Base-by-base conservation (phyloP, 2,888 invertebrate genomes). In the Drosophila lacicola region DNA sequence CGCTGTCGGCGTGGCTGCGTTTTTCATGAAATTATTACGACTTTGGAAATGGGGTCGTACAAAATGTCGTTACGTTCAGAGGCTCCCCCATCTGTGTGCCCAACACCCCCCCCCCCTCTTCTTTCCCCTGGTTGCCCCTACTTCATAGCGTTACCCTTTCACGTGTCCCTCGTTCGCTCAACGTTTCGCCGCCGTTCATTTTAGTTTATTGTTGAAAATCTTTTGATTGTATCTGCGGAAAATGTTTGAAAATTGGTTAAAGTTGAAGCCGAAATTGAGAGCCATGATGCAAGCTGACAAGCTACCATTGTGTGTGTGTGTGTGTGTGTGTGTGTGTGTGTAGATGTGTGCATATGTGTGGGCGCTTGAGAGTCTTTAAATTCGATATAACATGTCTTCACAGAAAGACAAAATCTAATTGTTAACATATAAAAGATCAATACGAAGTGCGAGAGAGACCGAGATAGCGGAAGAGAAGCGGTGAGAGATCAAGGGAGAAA, bases 11-110 rank as follows among this genome's bases (percentile, higher is more conserved):
- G 60, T 65, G 54, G 82, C 84, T 84, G 89, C 88, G 88, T 89
- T 83, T 89, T 84, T 89, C 69, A 88, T 83, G 89, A 89, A 89
- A 83, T 89, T 89, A 83, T 83, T 83, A 83, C 89, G 88, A 89
- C 82, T 89, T 84, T 87, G 79, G 69, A 84, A 87, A 89, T 88
- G 87, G 81, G 88, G 88, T 89, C 88, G 88, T 87, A 78, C 85
- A 70, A 89, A 89, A 83, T 89, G 88, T 87, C 89, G 82, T 83
- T 89, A 83, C 75, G 72, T 83, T 76, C 42, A 64, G 39, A 37
- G 41, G 21, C 54, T 33, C 51, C 34, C 21, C 19, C 11, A 17
- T 21, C 37, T 9, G 13, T 17, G 4, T 29, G 11, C 14, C 29
- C 17, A 9, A 13, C 21, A 11, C 11, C 0, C 6, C n/a, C 39